phyloP scores from a whole-genome alignment of 1,140 invertebrate genomes.

The Plutomurus gul region DNA sequence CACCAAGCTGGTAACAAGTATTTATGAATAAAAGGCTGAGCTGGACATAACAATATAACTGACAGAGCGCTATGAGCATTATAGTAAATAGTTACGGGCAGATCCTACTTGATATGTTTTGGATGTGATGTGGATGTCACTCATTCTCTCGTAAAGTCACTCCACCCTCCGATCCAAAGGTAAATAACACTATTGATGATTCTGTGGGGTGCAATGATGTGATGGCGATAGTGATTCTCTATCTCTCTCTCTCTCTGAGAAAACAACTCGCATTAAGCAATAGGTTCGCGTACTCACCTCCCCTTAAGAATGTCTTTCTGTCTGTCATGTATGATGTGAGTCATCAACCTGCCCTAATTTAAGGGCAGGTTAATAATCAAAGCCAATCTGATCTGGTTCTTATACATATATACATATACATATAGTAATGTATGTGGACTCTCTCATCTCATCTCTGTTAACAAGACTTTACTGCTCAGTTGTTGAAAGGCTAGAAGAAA shows the following conservation, averaged over 20 bases:
- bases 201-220: conserved; percentile 14
- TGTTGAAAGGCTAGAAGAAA: too few relatives aligned
- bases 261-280: not conserved
- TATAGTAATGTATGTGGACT: too few relatives aligned
- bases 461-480: too few relatives aligned
- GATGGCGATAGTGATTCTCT: not conserved
- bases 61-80: too few relatives aligned
- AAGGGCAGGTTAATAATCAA: conserved; percentile 32
- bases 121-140: not conserved
- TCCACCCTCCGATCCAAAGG: not conserved
- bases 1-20: too few relatives aligned
- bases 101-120: not conserved
- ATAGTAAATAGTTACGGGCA: not conserved
- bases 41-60: too few relatives aligned
- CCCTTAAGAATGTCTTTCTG: conserved; percentile 2
- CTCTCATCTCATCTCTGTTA: too few relatives aligned
- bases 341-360: conserved; percentile 34
- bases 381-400: conserved; percentile 4
- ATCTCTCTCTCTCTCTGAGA: not conserved
- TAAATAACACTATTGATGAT: conserved; percentile 18
- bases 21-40: too few relatives aligned
- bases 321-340: not conserved
- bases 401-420: not conserved
- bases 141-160: not conserved
- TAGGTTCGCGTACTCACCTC: not conserved